Conservation (phyloP, 1,140 invertebrate species). For the Cydia pomonella region DNA sequence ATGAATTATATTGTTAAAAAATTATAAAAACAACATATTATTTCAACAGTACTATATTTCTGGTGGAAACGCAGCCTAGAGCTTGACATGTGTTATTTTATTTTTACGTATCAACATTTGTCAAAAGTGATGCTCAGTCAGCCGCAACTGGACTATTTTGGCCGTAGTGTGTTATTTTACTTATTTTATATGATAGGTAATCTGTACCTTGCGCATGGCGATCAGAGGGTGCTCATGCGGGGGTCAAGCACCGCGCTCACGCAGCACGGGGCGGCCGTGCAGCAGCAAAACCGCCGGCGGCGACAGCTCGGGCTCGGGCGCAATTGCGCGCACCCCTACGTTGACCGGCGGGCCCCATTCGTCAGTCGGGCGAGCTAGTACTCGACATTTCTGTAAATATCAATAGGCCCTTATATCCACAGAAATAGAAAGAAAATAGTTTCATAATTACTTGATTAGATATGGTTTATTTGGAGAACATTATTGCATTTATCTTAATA, state of each 20-base stretch:
- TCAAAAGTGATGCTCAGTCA: no score
- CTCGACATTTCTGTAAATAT: conserved; percentile 77
- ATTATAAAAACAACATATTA: no score
- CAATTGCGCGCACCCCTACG: conserved; percentile 51
- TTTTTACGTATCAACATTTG: no score
- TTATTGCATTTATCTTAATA: no score
- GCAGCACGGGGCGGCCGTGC: conserved; percentile 82
- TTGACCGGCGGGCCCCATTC: conserved; percentile 84
- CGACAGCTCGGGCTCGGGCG: conserved; percentile 61
- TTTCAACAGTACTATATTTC: no score
- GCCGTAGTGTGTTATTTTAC: neutral
- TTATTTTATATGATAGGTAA: conserved; percentile 6
- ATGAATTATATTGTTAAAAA: no score
- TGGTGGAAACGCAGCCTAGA: no score
- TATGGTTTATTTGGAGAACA: no score
- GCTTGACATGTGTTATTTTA: no score
- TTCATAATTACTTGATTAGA: neutral
- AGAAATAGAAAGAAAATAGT: neutral
- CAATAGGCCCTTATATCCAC: conserved; percentile 1
- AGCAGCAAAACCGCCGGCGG: conserved; percentile 82
- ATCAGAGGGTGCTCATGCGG: conserved; percentile 69
- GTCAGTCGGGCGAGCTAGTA: conserved; percentile 83
- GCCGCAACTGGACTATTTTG: no score
- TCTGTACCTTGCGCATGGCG: conserved; percentile 64
- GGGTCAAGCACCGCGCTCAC: conserved; percentile 77